Conservation (phyloP, 1,140 invertebrate species). For the Heliconius melpomene region DNA sequence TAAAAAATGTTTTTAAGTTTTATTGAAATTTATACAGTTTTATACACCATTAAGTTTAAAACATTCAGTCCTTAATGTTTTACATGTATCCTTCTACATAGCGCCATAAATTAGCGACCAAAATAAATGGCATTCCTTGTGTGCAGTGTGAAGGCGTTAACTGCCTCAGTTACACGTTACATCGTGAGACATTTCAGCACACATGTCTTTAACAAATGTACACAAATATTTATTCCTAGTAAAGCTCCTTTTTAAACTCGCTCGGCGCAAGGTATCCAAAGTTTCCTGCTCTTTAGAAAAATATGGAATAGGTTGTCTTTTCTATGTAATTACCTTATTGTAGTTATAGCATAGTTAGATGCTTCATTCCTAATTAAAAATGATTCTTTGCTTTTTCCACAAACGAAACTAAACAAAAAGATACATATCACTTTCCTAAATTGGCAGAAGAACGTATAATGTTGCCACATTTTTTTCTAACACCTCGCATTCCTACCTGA, state of each 20-base stretch:
- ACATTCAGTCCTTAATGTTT: neutral
- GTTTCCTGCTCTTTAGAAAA: neutral
- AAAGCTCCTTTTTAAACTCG: constrained; percentile 23
- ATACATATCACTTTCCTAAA: constrained; percentile 15
- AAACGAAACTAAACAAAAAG: neutral
- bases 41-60: neutral
- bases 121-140: constrained; percentile 40
- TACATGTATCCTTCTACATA: neutral
- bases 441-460: constrained; percentile 11
- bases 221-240: constrained; percentile 21
- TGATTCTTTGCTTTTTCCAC: neutral
- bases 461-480: constrained; percentile 48
- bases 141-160: constrained; percentile 51
- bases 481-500: constrained; percentile 54
- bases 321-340: neutral
- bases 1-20: neutral
- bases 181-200: constrained; percentile 32
- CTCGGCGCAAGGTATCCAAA: neutral
- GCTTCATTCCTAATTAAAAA: neutral
- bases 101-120: constrained; percentile 59
- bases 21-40: neutral
- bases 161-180: constrained; percentile 40
- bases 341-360: neutral
- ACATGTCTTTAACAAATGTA: constrained; percentile 26
- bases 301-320: neutral